Evolutionary conservation across 2,888 invertebrate genomes (phyloP).

Genomic region (Hylaea fasciaria): DNA sequence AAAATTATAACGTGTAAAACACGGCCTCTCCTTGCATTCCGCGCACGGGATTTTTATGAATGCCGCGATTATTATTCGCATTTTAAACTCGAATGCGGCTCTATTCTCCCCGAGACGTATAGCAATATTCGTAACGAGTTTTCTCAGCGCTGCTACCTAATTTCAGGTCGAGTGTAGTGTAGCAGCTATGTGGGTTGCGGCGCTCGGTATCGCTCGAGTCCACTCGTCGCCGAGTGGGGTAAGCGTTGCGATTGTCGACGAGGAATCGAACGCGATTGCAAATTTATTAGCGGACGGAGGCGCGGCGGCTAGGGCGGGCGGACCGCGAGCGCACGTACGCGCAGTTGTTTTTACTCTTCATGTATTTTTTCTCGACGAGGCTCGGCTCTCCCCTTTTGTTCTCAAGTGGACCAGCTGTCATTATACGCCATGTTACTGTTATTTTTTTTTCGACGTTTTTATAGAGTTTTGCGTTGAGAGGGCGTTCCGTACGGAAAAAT

Average conservation of each 20-base stretch:
- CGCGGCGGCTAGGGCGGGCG: conserved; percentile 54
- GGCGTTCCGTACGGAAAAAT: conserved; percentile 84
- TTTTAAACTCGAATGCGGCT: conserved; percentile 83
- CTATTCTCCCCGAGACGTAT: conserved; percentile 82
- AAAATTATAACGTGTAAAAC: conserved; percentile 85
- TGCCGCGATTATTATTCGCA: conserved; percentile 83
- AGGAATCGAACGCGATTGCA: conserved; percentile 80
- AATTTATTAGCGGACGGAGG: conserved; percentile 79
- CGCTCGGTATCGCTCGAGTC: conserved; percentile 49
- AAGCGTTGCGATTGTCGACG: conserved; percentile 61
- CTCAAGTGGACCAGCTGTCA: conserved; percentile 86
- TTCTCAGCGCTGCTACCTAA: conserved; percentile 79
- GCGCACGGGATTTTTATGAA: conserved; percentile 83
- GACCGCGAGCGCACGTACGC: conserved; percentile 65
- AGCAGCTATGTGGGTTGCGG: conserved; percentile 48
- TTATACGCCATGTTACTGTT: conserved; percentile 86
- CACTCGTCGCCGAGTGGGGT: conserved; percentile 57
- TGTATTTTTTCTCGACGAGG: conserved; percentile 83
- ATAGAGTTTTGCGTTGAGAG: conserved; percentile 83
- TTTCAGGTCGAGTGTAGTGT: conserved; percentile 74
- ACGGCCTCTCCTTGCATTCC: conserved; percentile 81
- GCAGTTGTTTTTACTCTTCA: conserved; percentile 81
- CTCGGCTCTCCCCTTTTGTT: conserved; percentile 84
- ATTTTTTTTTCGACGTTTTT: conserved; percentile 84
- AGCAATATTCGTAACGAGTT: conserved; percentile 84